A percentile compares a stretch with the other conserved stretches of the same genome.
phyloP scores from a whole-genome alignment of 2,113 vertebrate species.

The Microcebus lehilahytsara region DNA sequence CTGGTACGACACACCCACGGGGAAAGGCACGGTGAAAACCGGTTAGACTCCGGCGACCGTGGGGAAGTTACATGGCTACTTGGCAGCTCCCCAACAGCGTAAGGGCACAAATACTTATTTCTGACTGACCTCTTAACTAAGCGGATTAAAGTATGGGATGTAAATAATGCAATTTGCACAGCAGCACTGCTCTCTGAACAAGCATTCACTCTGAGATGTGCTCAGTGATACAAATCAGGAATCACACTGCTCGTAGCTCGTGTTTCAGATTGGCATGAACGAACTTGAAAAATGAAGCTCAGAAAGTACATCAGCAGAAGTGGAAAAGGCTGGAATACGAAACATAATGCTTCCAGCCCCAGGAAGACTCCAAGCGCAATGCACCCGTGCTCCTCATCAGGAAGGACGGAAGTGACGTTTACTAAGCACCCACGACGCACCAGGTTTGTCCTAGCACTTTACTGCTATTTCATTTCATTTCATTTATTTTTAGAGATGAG shows the following conservation, averaged over 20 bases:
- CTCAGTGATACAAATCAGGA: background rate
- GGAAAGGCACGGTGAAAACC: background rate
- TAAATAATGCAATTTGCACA: background rate
- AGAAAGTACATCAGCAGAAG: background rate
- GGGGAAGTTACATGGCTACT: background rate
- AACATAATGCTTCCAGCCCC: background rate
- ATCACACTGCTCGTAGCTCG: background rate
- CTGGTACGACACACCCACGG: background rate
- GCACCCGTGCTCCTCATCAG: background rate
- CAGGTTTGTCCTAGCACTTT: background rate
- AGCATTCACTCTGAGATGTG: background rate
- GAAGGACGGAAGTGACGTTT: background rate
- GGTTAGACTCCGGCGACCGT: background rate
- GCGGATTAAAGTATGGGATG: background rate
- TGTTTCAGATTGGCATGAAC: background rate
- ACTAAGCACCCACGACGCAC: background rate
- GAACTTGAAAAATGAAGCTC: background rate
- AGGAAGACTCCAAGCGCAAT: background rate
- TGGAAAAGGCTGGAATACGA: background rate
- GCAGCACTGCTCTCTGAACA: background rate
- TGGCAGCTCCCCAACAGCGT: background rate
- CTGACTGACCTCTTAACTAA: background rate
- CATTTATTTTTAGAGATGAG: no score
- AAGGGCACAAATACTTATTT: constrained; percentile 20
- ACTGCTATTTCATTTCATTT: background rate